These are phyloP conservation scores for Calycopis cecrops DNA, from an alignment of 1,140 invertebrate genomes.

Conservation along the genomic window DNA sequence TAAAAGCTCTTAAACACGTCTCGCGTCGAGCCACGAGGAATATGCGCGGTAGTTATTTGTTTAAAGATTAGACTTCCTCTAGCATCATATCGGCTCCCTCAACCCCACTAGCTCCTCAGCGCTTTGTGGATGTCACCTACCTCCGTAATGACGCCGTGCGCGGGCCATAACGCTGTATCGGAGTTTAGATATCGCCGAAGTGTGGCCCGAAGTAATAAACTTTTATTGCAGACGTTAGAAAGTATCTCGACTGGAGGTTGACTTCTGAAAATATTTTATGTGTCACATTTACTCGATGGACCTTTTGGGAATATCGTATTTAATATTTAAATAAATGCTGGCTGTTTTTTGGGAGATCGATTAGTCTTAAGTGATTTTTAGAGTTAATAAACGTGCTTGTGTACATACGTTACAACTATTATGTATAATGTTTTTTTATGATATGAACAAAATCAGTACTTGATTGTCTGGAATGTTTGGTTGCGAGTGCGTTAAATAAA, in stretches of 20 bases:
- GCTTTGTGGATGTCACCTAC: conserved; percentile 6
- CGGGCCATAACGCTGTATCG: conserved; percentile 3
- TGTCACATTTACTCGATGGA: neutral
- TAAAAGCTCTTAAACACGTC: conserved; percentile 4
- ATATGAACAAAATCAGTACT: no score
- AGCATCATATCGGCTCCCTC: neutral
- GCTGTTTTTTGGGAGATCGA: no score
- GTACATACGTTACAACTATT: no score
- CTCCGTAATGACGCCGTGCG: neutral
- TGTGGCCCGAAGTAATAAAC: conserved; percentile 1
- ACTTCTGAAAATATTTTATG: conserved; percentile 1
- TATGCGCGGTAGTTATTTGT: conserved; percentile 9
- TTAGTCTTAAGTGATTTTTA: no score
- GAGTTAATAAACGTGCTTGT: no score
- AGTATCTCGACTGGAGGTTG: neutral
- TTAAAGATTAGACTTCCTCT: conserved; percentile 7
- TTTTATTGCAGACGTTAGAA: conserved; percentile 8
- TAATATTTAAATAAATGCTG: no score
- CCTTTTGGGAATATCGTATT: no score
- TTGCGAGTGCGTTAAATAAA: no score
- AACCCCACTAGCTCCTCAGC: neutral
- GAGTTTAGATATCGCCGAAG: conserved; percentile 4
- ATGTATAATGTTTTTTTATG: no score
- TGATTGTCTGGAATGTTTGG: no score
- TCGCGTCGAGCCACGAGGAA: neutral